These are phyloP conservation scores for Grallaria varia DNA, from an alignment of 2,113 vertebrate species.

Conservation along the genomic window DNA sequence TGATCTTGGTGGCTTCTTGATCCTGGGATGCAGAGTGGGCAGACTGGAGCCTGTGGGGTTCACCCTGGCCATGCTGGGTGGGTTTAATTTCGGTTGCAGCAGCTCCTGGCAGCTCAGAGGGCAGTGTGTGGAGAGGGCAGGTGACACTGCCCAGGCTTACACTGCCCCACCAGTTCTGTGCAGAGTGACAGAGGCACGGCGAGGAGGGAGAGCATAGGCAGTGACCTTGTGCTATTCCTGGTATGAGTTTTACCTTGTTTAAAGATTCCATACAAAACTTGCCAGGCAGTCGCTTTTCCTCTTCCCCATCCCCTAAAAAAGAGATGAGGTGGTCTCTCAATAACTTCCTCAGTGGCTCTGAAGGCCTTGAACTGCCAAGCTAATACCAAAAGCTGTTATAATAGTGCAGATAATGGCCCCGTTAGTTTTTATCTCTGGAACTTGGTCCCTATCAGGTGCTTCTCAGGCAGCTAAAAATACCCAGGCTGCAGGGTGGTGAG, in stretches of 20 bases:
- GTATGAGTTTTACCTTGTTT: background rate
- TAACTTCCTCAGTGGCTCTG: background rate
- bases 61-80: accelerated
- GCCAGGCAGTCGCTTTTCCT: accelerated
- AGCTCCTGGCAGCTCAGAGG: background rate
- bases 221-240: background rate
- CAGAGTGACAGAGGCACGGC: accelerated
- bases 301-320: background rate
- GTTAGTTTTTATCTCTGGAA: background rate
- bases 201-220: background rate
- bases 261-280: background rate
- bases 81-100: background rate
- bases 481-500: background rate
- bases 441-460: background rate
- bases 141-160: accelerated
- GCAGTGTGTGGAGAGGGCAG: background rate
- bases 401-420: background rate
- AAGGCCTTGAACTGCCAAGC: background rate
- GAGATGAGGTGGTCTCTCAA: background rate
- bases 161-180: accelerated
- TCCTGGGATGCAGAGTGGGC: no score
- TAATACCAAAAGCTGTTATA: background rate
- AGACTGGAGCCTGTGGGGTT: no score
- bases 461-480: conserved; percentile 16
- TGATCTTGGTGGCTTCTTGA: background rate